Conservation (phyloP, 2,888 invertebrate genomes). For the Netelia virgata region DNA sequence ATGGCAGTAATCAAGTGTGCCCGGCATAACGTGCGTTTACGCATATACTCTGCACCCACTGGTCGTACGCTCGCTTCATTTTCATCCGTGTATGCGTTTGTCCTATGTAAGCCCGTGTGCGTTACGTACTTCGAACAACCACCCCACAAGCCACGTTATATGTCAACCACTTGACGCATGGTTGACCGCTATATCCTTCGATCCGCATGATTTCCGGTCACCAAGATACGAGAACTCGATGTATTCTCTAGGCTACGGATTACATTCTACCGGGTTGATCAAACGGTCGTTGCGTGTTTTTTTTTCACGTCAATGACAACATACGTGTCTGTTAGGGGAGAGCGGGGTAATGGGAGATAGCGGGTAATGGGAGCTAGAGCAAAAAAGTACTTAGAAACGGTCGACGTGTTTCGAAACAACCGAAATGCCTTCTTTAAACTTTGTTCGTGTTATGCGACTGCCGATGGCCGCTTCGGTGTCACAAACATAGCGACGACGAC, state of each 20-base stretch:
- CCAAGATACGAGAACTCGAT: conserved; percentile 26
- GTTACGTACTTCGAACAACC: conserved; percentile 29
- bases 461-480: too few species aligned
- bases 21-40: conserved; percentile 74
- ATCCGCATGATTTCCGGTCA: conserved; percentile 57
- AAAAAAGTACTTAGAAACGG: too few species aligned
- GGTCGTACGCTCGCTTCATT: conserved; percentile 33
- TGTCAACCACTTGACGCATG: conserved; percentile 58
- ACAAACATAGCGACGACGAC: too few species aligned
- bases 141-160: conserved; percentile 42
- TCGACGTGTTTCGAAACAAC: too few species aligned
- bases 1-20: conserved; percentile 82
- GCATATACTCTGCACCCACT: conserved; percentile 62
- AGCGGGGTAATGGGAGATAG: too few species aligned
- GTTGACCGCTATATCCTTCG: conserved; percentile 56
- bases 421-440: too few species aligned
- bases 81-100: neutral
- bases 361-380: too few species aligned
- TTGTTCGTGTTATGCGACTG: too few species aligned
- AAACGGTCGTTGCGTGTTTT: neutral
- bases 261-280: neutral
- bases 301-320: too few species aligned
- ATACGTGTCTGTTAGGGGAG: too few species aligned
- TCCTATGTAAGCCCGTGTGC: neutral
- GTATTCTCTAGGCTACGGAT: conserved; percentile 14